Evolutionary conservation across 2,888 invertebrate species (phyloP).

Genomic region (Fragum sueziense): DNA sequence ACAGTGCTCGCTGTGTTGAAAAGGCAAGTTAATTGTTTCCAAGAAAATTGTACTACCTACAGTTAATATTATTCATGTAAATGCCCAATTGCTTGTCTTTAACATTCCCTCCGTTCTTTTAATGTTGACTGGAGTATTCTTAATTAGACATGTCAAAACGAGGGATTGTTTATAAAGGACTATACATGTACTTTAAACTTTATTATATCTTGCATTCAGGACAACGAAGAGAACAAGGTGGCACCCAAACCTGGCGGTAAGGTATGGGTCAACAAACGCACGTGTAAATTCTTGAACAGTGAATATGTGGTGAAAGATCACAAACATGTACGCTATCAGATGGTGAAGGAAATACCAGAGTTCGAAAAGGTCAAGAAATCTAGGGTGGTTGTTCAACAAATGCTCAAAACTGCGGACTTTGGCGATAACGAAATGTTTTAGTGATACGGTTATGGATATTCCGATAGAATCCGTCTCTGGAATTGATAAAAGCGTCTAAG

Average conservation of each 20-base stretch:
- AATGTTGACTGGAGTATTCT: no score
- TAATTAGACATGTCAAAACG: no score
- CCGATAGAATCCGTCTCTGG: no score
- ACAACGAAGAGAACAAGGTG: not conserved
- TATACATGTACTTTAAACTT: not conserved
- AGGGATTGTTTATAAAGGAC: no score
- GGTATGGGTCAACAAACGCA: slow-evolving; percentile 71
- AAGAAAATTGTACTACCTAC: no score
- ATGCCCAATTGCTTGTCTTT: no score
- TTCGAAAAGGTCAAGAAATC: slow-evolving; percentile 66
- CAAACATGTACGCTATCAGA: slow-evolving; percentile 73
- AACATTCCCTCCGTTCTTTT: no score
- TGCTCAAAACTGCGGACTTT: slow-evolving; percentile 40
- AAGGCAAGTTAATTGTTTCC: no score
- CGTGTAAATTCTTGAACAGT: slow-evolving; percentile 70
- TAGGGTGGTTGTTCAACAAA: slow-evolving; percentile 47
- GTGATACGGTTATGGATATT: no score
- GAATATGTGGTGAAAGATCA: slow-evolving; percentile 73
- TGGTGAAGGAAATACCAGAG: slow-evolving; percentile 72
- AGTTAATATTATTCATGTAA: no score
- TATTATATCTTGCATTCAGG: not conserved
- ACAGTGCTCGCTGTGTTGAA: no score
- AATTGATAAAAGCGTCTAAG: no score
- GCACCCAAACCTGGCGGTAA: slow-evolving; percentile 71
- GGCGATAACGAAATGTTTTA: slow-evolving; percentile 12